Percentiles rank a stretch among this genome's conserved stretches.
phyloP scores from a whole-genome alignment of 2,797 vertebrate genomes.

The Peromyscus nudipes region DNA sequence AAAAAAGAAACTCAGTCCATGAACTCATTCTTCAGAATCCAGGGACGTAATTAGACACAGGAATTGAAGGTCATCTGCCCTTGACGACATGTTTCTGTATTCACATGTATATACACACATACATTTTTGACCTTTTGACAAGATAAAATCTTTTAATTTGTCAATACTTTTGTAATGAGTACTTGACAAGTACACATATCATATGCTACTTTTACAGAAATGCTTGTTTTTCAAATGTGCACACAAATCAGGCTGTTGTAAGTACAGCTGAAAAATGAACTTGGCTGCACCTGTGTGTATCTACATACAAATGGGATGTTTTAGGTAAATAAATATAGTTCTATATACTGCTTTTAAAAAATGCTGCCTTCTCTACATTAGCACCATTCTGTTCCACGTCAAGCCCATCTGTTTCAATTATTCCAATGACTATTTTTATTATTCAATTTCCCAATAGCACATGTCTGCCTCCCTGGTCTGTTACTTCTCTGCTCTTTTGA shows the following conservation, averaged over 20 bases:
- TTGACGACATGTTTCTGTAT: background rate
- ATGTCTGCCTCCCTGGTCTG: constrained; percentile 77
- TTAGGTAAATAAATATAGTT: constrained; percentile 73
- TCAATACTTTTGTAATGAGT: constrained; percentile 41
- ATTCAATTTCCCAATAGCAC: constrained; percentile 83
- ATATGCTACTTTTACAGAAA: constrained; percentile 52
- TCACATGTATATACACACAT: too few species aligned
- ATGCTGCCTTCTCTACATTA: constrained; percentile 34
- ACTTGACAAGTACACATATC: background rate
- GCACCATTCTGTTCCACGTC: constrained; percentile 64
- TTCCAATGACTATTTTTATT: constrained; percentile 85
- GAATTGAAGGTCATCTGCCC: background rate
- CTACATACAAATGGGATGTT: constrained; percentile 69
- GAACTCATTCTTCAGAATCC: background rate
- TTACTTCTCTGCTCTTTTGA: constrained; percentile 71
- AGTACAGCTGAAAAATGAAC: constrained; percentile 59
- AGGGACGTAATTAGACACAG: background rate
- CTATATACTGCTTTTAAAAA: constrained; percentile 61
- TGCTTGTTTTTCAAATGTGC: constrained; percentile 61
- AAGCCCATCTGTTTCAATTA: constrained; percentile 84
- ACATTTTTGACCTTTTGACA: constrained; percentile 3
- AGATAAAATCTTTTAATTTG: background rate
- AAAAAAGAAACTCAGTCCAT: background rate
- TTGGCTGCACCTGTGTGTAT: constrained; percentile 64
- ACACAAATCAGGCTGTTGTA: constrained; percentile 38